Conservation (phyloP, 2,888 invertebrate species). For the Lathronympha strigana region DNA sequence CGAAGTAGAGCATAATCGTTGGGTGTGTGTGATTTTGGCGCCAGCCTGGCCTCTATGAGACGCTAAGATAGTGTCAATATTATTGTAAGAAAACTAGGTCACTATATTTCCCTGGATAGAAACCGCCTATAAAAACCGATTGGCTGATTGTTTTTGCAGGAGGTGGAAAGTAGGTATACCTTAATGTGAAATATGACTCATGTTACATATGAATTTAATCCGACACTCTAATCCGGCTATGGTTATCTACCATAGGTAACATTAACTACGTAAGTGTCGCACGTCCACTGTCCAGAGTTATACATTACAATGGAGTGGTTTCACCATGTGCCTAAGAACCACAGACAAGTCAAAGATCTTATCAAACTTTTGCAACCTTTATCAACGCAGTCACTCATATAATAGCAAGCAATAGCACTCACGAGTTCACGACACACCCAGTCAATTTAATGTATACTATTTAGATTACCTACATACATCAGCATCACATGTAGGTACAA, state of each 20-base stretch:
- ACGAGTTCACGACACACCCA: constrained; percentile 25
- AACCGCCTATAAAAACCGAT: no score
- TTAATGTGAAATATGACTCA: background rate
- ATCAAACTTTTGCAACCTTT: constrained; percentile 29
- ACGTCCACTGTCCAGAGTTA: constrained; percentile 11
- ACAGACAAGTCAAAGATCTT: constrained; percentile 24
- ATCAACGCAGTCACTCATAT: constrained; percentile 22
- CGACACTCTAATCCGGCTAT: background rate
- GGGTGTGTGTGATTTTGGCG: background rate
- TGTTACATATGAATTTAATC: no score
- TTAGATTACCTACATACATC: background rate
- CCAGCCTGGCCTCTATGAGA: no score
- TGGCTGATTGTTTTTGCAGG: no score
- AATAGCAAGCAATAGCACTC: constrained; percentile 26
- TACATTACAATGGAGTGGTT: constrained; percentile 20
- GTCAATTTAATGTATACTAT: constrained; percentile 10
- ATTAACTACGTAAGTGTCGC: background rate
- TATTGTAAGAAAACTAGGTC: no score
- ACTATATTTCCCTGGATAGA: no score
- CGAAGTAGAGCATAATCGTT: constrained; percentile 10
- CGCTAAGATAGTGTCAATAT: no score
- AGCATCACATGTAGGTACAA: no score
- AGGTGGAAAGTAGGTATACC: no score
- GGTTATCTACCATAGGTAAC: background rate
- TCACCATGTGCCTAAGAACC: constrained; percentile 18